A percentile compares a stretch with the other conserved stretches of the same genome.
phyloP scores from a whole-genome alignment of 2,797 vertebrate genomes.

The Graptemys geographica region DNA sequence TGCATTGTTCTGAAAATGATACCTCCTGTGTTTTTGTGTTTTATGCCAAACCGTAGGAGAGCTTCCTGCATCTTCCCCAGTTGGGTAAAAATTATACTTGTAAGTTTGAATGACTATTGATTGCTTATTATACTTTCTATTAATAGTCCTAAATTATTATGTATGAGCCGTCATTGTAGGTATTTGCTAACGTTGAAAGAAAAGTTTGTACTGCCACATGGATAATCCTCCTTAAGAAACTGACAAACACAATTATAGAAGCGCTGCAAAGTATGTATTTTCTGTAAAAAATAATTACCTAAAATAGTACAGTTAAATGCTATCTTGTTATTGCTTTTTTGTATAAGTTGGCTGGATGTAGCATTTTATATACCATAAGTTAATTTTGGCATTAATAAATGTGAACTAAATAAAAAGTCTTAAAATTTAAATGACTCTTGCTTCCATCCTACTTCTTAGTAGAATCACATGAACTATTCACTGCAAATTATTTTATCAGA shows the following conservation, averaged over 20 bases:
- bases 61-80: constrained; percentile 29
- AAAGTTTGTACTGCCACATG: constrained; percentile 54
- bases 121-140: constrained; percentile 74
- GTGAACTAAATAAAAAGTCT: constrained; percentile 43
- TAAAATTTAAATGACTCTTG: constrained; percentile 57
- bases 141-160: constrained; percentile 72
- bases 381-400: constrained; percentile 62
- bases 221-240: constrained; percentile 62
- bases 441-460: constrained; percentile 45
- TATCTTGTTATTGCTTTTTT: constrained; percentile 54
- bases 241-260: constrained; percentile 72
- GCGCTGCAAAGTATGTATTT: constrained; percentile 62
- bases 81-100: constrained; percentile 63
- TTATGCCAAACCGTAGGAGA: constrained; percentile 40
- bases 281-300: constrained; percentile 32
- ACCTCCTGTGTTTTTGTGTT: constrained; percentile 69
- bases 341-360: constrained; percentile 14
- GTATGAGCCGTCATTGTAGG: constrained; percentile 55
- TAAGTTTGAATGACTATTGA: constrained; percentile 65
- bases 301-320: constrained; percentile 53
- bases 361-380: constrained; percentile 50
- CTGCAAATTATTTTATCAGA: constrained; percentile 56
- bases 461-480: constrained; percentile 32
- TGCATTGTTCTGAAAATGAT: constrained; percentile 76
- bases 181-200: constrained; percentile 58